phyloP scores from a whole-genome alignment of 2,113 vertebrate genomes.

The Phasianus colchicus region DNA sequence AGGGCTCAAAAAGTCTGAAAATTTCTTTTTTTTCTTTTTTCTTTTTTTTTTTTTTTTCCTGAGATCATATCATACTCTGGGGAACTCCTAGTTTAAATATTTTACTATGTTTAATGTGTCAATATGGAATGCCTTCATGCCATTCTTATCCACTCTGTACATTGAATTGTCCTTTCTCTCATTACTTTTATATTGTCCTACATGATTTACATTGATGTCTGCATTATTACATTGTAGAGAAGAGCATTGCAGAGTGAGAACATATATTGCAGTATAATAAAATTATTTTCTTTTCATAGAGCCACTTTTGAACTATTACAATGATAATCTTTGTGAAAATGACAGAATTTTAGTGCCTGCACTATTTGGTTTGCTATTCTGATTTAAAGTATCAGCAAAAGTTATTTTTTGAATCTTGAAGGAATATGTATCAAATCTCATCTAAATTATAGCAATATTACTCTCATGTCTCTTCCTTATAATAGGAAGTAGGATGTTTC shows the following conservation, averaged over 20 bases:
- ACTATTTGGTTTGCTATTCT: background rate
- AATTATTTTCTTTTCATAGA: slow-evolving; percentile 71
- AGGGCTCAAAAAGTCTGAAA: background rate
- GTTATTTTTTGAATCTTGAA: slow-evolving; percentile 24
- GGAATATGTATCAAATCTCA: background rate
- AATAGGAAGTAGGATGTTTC: background rate
- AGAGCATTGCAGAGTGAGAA: slow-evolving; percentile 64
- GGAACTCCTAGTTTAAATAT: slow-evolving; percentile 70
- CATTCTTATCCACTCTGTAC: slow-evolving; percentile 68
- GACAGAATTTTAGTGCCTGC: background rate
- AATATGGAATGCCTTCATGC: slow-evolving; percentile 61
- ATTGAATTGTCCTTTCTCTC: slow-evolving; percentile 71
- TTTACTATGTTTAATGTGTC: slow-evolving; percentile 74
- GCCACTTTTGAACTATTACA: background rate
- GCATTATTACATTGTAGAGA: slow-evolving; percentile 68
- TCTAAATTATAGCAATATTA: slow-evolving; percentile 26
- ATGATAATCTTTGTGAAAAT: background rate
- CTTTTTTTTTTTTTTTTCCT: background rate
- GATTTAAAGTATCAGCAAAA: slow-evolving; percentile 24
- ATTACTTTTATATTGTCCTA: slow-evolving; percentile 58
- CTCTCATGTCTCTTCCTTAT: background rate
- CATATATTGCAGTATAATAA: slow-evolving; percentile 59
- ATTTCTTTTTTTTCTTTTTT: no score
- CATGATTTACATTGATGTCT: slow-evolving; percentile 65
- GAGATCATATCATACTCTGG: slow-evolving; percentile 57